These are phyloP conservation scores for Phocides pigmalion DNA, from an alignment of 1,140 invertebrate genomes.

Conservation along the genomic window DNA sequence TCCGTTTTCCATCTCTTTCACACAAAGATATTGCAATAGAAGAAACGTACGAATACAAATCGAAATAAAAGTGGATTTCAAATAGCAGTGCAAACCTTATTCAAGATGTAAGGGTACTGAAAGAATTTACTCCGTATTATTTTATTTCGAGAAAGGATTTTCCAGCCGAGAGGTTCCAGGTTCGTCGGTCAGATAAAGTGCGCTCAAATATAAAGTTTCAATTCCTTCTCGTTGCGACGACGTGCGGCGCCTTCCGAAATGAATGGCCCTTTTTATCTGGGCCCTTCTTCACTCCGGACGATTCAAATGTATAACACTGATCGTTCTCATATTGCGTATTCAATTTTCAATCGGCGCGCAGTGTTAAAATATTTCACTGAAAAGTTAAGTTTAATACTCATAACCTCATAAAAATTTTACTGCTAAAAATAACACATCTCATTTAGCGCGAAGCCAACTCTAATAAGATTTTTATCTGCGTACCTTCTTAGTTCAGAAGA, in stretches of 20 bases:
- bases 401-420: no score
- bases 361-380: neutral
- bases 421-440: no score
- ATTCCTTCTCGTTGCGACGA: conserved; percentile 56
- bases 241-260: conserved; percentile 64
- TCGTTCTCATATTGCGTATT: conserved; percentile 40
- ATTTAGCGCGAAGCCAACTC: no score
- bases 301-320: conserved; percentile 12
- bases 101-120: conserved; percentile 51
- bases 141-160: conserved; percentile 67
- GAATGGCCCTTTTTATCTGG: conserved; percentile 47
- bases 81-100: conserved; percentile 42
- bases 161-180: conserved; percentile 56
- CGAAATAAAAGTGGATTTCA: neutral
- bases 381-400: no score
- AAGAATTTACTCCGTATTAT: conserved; percentile 58
- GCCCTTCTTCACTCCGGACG: conserved; percentile 32
- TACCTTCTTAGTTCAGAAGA: no score
- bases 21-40: no score
- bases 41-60: neutral
- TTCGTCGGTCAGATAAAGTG: conserved; percentile 71
- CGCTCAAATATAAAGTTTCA: conserved; percentile 80
- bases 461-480: no score
- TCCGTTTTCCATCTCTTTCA: no score
- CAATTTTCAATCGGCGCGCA: conserved; percentile 26